Base-by-base conservation (phyloP, 2,797 vertebrate genomes). In the Botia kubotai region DNA sequence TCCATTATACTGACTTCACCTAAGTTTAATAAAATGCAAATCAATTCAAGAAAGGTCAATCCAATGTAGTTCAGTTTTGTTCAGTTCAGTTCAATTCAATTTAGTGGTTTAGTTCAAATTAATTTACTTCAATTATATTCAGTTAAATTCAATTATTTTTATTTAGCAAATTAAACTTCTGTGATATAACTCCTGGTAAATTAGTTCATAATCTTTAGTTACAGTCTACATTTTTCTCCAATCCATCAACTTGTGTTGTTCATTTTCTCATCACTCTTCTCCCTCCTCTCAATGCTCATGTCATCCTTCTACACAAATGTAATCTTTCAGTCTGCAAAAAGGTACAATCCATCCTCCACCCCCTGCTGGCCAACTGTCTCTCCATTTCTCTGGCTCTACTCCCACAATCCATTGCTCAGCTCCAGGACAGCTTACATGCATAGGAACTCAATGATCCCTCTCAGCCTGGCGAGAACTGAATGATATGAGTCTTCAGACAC, bases 381-480 rank as follows among this genome's bases (percentile, higher is more conserved):
- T 55, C 33, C 46, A 46, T 75, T 6, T 65, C 21, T 26, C 62
- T 4, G 48, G 39, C 63, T 50, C 12, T 23, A 52, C 33, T 69
- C 36, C 68, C 58, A 21, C 17, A 70, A 57, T 68, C 36, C 11
- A 71, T 10, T 63, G 21, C 36, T 33, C 12, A 8, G 5, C 76
- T 16, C 29, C 58, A 53, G 29, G 17, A 52, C 6, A 73, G 39
- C 26, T 74, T 63, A 74, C 65, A 74, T 21, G 43, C 21, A 4
- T 48, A 21, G 55, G 52, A 74, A 67, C 52, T 68, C 62, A 29
- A 74, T 57, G 52, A 77, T 72, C 52, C 39, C 43, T 58, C 48
- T 57, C 52, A 77, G 68, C 73, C 33, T 72, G 48, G 26, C 48
- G 26, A 68, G n/a, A 58, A 10, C 23, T 63, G 36, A 62, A 63